Base-by-base conservation (phyloP, 2,888 invertebrate species). In the Neoascia interrupta region DNA sequence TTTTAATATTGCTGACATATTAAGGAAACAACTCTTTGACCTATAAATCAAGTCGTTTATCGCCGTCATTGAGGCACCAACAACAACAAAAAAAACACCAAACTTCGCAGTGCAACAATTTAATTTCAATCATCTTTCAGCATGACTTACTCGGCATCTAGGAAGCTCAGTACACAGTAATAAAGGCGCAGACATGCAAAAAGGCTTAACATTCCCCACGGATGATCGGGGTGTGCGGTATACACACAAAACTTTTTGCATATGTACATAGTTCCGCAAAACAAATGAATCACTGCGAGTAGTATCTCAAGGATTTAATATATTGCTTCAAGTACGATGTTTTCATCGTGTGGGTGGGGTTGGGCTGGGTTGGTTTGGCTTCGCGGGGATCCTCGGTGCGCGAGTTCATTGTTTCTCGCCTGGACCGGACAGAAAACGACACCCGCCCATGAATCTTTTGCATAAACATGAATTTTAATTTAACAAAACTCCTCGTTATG, bases 221-320 rank as follows among this genome's bases (percentile, higher is more conserved):
- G 34, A 18, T n/a, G 23, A 0, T 1, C 1, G 31, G 31, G 15
- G 47, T 8, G n/a, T 8, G 34, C 4, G n/a, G n/a, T 36, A 23
- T n/a, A 8, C 41, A 37, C 19, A 28, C 1, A 58, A 51, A 75
- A 75, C 63, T 56, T 69, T 74, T 54, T 15, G 8, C 39, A 51
- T 41, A 41, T n/a, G n/a, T n/a, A 31, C 31, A 26, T 26, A 5
- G 19, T 58, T 41, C 28, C 15, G 6, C 21, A 43, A 10, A n/a
- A 34, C 19, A 28, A 28, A 13, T 13, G 15, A 13, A 23, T 21
- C 31, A 31, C 21, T 34, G 21, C 15, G 53, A 53, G 53, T 21
- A 5, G 41, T 41, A 73, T 73, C 79, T 79, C 66, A 79, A 79
- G 73, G 73, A 73, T 79, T 79, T 73, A 79, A 79, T 79, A 72